Conservation (phyloP, 1,140 invertebrate genomes). For the Stratiolaelaps scimitus region DNA sequence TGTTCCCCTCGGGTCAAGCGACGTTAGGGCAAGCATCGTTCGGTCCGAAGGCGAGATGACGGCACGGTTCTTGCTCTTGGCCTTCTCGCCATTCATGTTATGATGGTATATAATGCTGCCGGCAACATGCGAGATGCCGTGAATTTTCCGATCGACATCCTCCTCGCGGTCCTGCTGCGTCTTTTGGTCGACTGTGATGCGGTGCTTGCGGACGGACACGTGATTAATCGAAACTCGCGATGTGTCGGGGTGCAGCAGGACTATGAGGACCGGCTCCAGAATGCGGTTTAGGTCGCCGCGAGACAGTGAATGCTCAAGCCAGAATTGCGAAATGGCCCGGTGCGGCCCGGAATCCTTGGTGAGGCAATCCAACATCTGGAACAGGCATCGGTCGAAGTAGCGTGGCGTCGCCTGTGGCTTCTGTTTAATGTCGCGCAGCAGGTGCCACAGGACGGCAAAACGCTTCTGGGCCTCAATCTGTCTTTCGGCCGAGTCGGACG, state of each 20-base stretch:
- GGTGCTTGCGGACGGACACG: constrained; percentile 55
- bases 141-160: constrained; percentile 52
- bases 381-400: constrained; percentile 53
- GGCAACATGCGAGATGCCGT: constrained; percentile 70
- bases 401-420: constrained; percentile 44
- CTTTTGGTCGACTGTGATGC: constrained; percentile 36
- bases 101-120: constrained; percentile 75
- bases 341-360: constrained; percentile 55
- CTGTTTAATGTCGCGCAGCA: constrained; percentile 52
- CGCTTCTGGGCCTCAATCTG: constrained; percentile 55
- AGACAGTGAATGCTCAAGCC: constrained; percentile 58
- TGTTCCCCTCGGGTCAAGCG: constrained; percentile 28
- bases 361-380: constrained; percentile 64
- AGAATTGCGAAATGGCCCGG: constrained; percentile 56
- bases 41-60: constrained; percentile 32
- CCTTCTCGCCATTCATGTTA: constrained; percentile 34
- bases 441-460: constrained; percentile 64
- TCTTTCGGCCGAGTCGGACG: constrained; percentile 40
- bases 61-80: constrained; percentile 35
- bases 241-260: constrained; percentile 65
- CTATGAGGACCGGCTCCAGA: constrained; percentile 61
- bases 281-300: constrained; percentile 62
- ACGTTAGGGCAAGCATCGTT: constrained; percentile 35
- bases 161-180: constrained; percentile 28
- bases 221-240: constrained; percentile 71